These are phyloP conservation scores for Coturnix japonica DNA, from an alignment of 2,113 vertebrate genomes.

Conservation along the genomic window DNA sequence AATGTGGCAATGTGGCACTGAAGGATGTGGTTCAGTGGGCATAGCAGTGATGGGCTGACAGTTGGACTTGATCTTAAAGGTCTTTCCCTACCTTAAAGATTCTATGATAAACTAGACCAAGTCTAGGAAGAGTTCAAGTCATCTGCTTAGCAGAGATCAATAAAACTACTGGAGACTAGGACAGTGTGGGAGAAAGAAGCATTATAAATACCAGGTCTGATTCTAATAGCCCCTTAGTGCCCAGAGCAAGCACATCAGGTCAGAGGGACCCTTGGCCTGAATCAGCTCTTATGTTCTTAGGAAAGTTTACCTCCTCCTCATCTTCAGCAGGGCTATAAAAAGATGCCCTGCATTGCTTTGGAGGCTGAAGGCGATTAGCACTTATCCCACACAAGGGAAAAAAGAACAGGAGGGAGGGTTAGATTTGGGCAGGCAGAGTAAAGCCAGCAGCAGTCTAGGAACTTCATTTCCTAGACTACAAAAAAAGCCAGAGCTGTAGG, in stretches of 20 bases:
- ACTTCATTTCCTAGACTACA: neutral
- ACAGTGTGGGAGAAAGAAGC: neutral
- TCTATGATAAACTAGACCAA: neutral
- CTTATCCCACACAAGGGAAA: neutral
- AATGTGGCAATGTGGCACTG: too few species aligned
- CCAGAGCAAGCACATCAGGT: neutral
- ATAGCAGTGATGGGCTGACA: neutral
- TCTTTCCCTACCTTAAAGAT: neutral
- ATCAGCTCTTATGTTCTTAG: neutral
- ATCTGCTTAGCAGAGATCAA: neutral
- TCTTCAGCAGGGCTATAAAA: slow-evolving; percentile 25
- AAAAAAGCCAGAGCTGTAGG: neutral
- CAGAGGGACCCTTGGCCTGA: neutral
- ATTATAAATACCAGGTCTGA: neutral
- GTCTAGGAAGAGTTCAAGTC: neutral
- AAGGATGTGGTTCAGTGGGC: neutral
- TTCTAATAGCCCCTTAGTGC: neutral
- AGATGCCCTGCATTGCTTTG: slow-evolving; percentile 2
- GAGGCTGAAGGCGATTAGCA: neutral
- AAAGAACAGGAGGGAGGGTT: neutral
- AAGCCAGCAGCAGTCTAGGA: neutral
- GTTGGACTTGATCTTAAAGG: neutral
- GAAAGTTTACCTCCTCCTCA: neutral
- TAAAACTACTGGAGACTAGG: neutral
- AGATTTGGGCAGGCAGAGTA: neutral